Evolutionary conservation across 1,140 invertebrate genomes (phyloP), one percentile per base, ranked within the genome.

Genomic region (Dendrolimus punctatus): DNA sequence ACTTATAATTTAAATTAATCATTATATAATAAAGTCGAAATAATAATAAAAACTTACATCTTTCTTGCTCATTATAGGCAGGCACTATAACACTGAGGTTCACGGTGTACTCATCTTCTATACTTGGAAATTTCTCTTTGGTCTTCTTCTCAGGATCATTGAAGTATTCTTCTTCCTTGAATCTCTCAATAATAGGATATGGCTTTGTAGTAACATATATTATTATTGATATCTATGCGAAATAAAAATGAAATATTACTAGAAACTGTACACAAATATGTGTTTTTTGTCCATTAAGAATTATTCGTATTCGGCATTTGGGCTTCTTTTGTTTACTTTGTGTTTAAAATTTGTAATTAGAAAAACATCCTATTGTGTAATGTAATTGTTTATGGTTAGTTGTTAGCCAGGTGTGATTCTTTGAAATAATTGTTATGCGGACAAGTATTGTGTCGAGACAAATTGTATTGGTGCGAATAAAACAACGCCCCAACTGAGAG

Each of bases 1-100:
- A 23, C 23, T 23, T 23, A 23, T 23, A 23, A 23, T 23, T 23
- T 23, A 23, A 23, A 23, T 23, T 23, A 23, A 23, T 23, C 3
- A 23, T 23, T 23, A 23, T 7, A 40, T 40, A 51, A 49, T 7
- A 55, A 48, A 55, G 66, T 64, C 53, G 59, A 60, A 61, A 46
- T 48, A 55, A 61, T 55, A 48, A 39, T 71, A 49, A 46, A 23
- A 55, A 88, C 91, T 91, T 92, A 98, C 96, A 90, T 89, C 97
- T 90, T 61, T 91, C 73, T 87, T 98, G 93, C 89, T 99, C 98
- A 91, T 99, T 96, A 72, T 97, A 99, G n/a, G 97, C 97, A 67
- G 98, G 98, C 59, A 99, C 91, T 66, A 99, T 91, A 6, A 99
- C 93, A 87, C 95, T 96, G 40, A 99, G 87, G 76, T 94, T 89